Percentiles rank a stretch among this genome's conserved stretches.
These are phyloP conservation scores for Antechinus stuartii DNA, from an alignment of 2,113 vertebrate species.

Conservation along the genomic window DNA sequence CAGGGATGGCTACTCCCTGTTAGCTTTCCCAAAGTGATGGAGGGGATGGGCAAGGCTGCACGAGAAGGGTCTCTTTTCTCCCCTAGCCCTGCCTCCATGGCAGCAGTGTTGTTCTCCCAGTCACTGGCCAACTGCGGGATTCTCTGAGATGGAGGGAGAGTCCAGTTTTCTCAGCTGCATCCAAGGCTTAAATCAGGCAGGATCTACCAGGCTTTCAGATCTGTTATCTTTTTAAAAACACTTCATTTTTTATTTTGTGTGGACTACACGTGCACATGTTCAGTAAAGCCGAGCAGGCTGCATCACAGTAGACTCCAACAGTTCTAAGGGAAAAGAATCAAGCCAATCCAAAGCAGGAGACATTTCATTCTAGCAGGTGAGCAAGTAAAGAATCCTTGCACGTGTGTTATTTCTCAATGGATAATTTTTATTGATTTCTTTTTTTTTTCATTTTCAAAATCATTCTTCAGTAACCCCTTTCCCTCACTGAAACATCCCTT, in stretches of 20 bases:
- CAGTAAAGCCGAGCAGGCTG: not conserved
- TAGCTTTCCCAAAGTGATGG: conserved; percentile 19
- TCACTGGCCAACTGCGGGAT: not conserved
- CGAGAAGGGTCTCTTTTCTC: not conserved
- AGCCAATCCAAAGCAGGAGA: not conserved
- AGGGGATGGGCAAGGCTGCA: not conserved
- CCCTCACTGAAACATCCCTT: not conserved
- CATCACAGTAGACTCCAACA: not conserved
- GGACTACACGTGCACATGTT: not conserved
- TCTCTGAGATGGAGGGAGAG: conserved; percentile 27
- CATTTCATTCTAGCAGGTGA: not conserved
- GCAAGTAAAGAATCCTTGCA: not conserved
- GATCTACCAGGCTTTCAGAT: conserved; percentile 8
- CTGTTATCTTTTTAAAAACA: not conserved
- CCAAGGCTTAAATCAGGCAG: not conserved
- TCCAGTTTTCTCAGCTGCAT: not conserved
- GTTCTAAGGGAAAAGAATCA: not conserved
- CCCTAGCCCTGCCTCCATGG: not conserved
- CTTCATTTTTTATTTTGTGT: not conserved
- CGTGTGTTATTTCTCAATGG: not conserved
- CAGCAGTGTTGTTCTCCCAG: not conserved
- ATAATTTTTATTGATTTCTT: not conserved
- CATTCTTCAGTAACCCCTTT: not conserved
- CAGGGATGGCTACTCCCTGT: not conserved
- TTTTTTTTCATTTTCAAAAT: not conserved